phyloP scores from a whole-genome alignment of 2,888 invertebrate species.

The Ormyrus pomaceus region DNA sequence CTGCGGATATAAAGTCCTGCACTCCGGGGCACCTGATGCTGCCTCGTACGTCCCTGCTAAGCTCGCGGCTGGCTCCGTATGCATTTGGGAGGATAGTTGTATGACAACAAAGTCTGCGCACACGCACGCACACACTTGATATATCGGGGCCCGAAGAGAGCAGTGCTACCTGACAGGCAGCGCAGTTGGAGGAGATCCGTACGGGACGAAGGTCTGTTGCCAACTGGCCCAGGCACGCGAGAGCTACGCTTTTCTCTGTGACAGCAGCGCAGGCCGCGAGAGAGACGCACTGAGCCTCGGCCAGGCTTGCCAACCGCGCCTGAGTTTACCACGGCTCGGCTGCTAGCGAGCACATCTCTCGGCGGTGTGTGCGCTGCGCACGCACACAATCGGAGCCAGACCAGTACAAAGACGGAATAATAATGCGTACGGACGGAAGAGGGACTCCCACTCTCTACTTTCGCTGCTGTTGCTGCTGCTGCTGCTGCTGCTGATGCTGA shows the following conservation, averaged over 20 bases:
- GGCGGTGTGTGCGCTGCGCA: not conserved
- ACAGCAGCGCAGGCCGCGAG: not conserved
- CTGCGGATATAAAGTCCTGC: not conserved
- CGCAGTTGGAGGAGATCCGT: constrained; percentile 47
- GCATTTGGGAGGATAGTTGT: too few species aligned
- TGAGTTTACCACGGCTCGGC: not conserved
- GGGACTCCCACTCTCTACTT: constrained; percentile 31
- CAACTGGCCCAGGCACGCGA: constrained; percentile 69
- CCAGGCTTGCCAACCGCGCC: constrained; percentile 58
- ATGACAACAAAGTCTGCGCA: too few species aligned
- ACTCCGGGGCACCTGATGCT: not conserved
- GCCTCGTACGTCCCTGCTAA: not conserved
- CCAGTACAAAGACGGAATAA: constrained; percentile 24
- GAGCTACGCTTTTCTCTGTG: constrained; percentile 57
- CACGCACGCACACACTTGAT: too few species aligned
- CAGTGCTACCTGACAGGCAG: not conserved
- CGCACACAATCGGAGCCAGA: too few species aligned
- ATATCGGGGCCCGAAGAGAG: not conserved
- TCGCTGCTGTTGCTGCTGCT: constrained; percentile 6
- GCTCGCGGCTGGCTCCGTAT: not conserved
- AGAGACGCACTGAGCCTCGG: constrained; percentile 32
- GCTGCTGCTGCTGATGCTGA: constrained; percentile 1
- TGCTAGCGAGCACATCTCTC: not conserved
- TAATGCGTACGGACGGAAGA: not conserved
- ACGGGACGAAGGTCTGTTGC: constrained; percentile 72